Percentiles rank a stretch among this genome's conserved stretches.
Conservation (phyloP, 53 echinoderm and acorn worm species). For the Antedon mediterranea region DNA sequence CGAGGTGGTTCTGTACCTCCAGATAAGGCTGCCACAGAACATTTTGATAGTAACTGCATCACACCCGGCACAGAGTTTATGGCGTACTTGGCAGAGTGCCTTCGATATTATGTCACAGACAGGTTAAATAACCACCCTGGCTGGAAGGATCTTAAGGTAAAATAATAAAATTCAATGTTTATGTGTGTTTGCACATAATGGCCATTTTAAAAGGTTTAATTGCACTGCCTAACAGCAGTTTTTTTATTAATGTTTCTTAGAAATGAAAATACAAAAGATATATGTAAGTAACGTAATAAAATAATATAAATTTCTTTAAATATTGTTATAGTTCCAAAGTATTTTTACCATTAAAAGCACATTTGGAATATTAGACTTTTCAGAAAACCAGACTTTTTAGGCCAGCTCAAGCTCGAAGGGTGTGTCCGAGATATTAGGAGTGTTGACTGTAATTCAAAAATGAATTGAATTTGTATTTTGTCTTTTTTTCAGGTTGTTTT, state of each 20-base stretch:
- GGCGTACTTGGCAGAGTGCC: constrained; percentile 87
- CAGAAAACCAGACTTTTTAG: no score
- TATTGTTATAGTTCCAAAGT: no score
- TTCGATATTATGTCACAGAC: constrained; percentile 81
- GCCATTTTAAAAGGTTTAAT: not conserved
- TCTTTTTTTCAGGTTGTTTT: constrained; percentile 54
- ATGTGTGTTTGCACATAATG: not conserved
- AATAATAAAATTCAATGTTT: not conserved
- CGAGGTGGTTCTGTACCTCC: constrained; percentile 60
- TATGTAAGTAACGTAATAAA: no score
- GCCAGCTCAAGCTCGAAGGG: no score
- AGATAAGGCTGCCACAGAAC: constrained; percentile 41
- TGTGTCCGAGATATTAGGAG: no score
- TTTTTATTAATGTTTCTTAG: no score
- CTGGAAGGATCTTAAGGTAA: constrained; percentile 76
- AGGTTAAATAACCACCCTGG: constrained; percentile 67
- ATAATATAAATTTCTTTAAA: no score
- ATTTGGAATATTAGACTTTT: no score
- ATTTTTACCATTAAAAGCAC: no score
- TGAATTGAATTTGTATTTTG: not conserved
- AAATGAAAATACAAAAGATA: no score
- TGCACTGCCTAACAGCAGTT: no score
- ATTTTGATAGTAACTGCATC: constrained; percentile 98
- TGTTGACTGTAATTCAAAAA: not conserved
- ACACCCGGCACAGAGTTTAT: constrained; percentile 97